phyloP scores from a whole-genome alignment of 2,888 invertebrate genomes.

The Diaperis boleti region DNA sequence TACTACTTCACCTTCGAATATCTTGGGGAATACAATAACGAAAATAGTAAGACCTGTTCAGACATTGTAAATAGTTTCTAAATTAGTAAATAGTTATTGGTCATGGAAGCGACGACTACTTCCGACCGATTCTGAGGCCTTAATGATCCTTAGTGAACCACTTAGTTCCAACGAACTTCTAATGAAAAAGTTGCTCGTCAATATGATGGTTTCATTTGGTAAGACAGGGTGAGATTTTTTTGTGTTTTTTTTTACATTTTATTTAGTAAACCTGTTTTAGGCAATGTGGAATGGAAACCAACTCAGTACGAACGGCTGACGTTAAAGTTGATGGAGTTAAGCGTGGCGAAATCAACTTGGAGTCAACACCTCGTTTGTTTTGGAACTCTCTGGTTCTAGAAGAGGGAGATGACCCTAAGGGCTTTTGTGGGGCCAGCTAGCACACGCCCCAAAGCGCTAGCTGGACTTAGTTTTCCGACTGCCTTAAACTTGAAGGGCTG shows the following conservation, averaged over 20 bases:
- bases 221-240: conserved; percentile 5
- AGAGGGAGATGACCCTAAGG: too few relatives aligned
- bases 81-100: conserved; percentile 30
- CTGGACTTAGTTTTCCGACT: too few relatives aligned
- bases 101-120: conserved; percentile 3
- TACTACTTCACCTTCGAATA: conserved; percentile 70
- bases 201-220: conserved; percentile 1
- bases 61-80: too few relatives aligned
- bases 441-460: too few relatives aligned
- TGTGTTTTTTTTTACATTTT: too few relatives aligned
- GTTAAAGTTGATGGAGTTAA: neutral
- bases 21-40: conserved; percentile 8
- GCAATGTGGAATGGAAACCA: conserved; percentile 4
- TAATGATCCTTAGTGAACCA: too few relatives aligned
- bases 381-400: neutral
- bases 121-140: neutral
- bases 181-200: conserved; percentile 9
- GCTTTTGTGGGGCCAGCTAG: too few relatives aligned
- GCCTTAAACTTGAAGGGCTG: too few relatives aligned
- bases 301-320: neutral
- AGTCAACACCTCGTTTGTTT: neutral
- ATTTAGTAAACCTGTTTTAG: neutral
- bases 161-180: conserved; percentile 45
- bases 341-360: neutral
- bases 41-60: conserved; percentile 6